These are phyloP conservation scores for Sebastes matsubarae DNA, from an alignment of 2,797 vertebrate genomes.

Conservation along the genomic window DNA sequence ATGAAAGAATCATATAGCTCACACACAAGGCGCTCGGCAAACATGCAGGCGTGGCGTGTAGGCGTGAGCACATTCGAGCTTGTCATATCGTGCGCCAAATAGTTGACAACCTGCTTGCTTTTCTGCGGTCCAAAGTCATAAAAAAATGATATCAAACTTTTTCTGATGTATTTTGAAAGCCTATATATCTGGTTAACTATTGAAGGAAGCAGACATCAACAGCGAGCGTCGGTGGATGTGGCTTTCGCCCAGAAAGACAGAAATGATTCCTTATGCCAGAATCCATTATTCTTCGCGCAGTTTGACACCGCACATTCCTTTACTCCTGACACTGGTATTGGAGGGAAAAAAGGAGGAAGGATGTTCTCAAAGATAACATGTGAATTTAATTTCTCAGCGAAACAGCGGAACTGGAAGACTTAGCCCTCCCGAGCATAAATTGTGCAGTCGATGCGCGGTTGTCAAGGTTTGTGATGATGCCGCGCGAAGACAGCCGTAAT, in stretches of 20 bases:
- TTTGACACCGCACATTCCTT: constrained; percentile 45
- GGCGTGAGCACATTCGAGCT: constrained; percentile 25
- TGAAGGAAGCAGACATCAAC: constrained; percentile 22
- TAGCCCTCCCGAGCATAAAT: constrained; percentile 55
- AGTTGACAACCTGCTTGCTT: constrained; percentile 32
- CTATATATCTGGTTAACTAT: constrained; percentile 30
- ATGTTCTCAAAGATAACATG: constrained; percentile 67
- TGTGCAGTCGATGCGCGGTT: constrained; percentile 52
- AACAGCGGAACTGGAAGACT: constrained; percentile 53
- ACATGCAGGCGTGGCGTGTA: constrained; percentile 51
- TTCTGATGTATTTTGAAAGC: constrained; percentile 24
- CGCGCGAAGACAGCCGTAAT: constrained; percentile 64
- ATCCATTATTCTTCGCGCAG: constrained; percentile 46
- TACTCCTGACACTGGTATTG: constrained; percentile 30
- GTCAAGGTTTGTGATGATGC: constrained; percentile 70
- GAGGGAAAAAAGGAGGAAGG: constrained; percentile 42
- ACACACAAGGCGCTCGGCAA: constrained; percentile 57
- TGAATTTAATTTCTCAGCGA: constrained; percentile 69
- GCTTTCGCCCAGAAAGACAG: constrained; percentile 41
- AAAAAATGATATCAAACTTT: constrained; percentile 45
- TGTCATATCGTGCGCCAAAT: constrained; percentile 35
- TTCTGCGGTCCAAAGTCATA: constrained; percentile 39
- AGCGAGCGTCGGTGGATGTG: constrained; percentile 20
- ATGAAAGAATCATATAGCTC: constrained; percentile 79
- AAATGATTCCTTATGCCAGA: constrained; percentile 39